These are phyloP conservation scores for Caligus rogercresseyi DNA, from an alignment of 1,140 invertebrate species.

Conservation along the genomic window DNA sequence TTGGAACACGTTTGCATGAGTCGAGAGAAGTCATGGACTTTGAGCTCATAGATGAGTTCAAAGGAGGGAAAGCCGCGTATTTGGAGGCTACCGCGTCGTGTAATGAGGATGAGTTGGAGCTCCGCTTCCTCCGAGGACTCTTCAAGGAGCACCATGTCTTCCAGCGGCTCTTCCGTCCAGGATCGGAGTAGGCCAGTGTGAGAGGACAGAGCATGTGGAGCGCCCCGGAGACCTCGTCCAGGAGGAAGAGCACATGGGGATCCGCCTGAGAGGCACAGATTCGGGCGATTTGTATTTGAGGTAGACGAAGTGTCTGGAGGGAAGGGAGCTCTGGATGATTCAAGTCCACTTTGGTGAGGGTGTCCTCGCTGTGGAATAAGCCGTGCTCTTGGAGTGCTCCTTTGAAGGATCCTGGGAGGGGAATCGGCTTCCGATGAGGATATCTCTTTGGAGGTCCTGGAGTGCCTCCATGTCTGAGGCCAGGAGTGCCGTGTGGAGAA, in stretches of 20 bases:
- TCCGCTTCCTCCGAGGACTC: not conserved
- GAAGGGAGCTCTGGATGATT: not conserved
- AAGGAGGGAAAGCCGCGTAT: not conserved
- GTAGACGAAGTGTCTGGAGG: not conserved
- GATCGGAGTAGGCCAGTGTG: not conserved
- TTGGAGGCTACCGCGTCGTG: not conserved
- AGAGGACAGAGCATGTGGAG: not conserved
- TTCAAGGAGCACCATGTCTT: not conserved
- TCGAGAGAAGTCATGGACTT: not conserved
- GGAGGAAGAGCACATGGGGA: not conserved
- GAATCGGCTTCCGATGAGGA: not conserved
- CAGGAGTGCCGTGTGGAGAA: not conserved
- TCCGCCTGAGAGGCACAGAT: not conserved
- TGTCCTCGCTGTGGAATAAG: not conserved
- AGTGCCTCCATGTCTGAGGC: not conserved
- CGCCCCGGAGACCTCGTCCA: not conserved
- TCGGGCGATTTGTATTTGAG: not conserved
- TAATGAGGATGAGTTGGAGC: not conserved
- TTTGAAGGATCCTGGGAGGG: not conserved
- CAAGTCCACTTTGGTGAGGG: not conserved
- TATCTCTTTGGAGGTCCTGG: not conserved
- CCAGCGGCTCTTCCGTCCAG: not conserved
- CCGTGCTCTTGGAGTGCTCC: not conserved
- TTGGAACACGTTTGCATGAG: not conserved
- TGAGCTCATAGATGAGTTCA: not conserved